Evolutionary conservation across 37 sponge, comb jelly and placozoan genomes (phyloP).

Genomic region (Spongia lamella): DNA sequence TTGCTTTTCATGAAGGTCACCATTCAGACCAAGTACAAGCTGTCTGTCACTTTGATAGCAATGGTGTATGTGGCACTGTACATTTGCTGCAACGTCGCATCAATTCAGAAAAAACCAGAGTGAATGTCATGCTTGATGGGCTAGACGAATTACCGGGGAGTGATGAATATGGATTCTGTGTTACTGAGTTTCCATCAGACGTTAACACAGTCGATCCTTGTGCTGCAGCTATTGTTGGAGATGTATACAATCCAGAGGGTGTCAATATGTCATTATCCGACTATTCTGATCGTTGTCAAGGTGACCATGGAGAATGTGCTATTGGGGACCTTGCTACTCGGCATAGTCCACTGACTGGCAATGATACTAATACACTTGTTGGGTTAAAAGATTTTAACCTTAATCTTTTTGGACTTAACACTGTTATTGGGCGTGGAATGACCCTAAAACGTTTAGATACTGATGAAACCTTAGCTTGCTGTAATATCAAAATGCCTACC

Average conservation of each 20-base stretch:
- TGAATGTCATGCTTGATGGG: slow-evolving; percentile 34
- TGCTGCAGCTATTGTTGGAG: slow-evolving; percentile 31
- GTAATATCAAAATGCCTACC: slow-evolving; percentile 42
- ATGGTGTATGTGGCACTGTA: slow-evolving; percentile 41
- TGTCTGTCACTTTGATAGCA: slow-evolving; percentile 41
- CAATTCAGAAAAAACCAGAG: slow-evolving; percentile 14
- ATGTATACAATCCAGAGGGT: slow-evolving; percentile 21
- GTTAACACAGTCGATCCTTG: slow-evolving; percentile 28
- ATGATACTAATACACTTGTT: slow-evolving; percentile 17
- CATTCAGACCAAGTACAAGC: not conserved
- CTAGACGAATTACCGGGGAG: slow-evolving; percentile 24
- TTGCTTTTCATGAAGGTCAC: too few relatives aligned
- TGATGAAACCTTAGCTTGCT: slow-evolving; percentile 32
- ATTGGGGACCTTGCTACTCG: slow-evolving; percentile 35
- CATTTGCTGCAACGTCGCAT: slow-evolving; percentile 33
- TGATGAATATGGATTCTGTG: slow-evolving; percentile 30
- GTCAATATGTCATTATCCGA: not conserved
- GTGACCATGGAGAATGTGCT: slow-evolving; percentile 15
- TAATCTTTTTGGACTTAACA: slow-evolving; percentile 13
- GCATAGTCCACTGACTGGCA: slow-evolving; percentile 5
- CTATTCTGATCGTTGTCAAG: not conserved
- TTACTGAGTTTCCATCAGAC: slow-evolving; percentile 37
- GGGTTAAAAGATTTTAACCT: slow-evolving; percentile 16
- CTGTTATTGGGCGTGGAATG: slow-evolving; percentile 56
- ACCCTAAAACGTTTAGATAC: slow-evolving; percentile 22